Evolutionary conservation across 1,140 invertebrate genomes (phyloP).

Genomic region (Proctacanthus coquilletti): DNA sequence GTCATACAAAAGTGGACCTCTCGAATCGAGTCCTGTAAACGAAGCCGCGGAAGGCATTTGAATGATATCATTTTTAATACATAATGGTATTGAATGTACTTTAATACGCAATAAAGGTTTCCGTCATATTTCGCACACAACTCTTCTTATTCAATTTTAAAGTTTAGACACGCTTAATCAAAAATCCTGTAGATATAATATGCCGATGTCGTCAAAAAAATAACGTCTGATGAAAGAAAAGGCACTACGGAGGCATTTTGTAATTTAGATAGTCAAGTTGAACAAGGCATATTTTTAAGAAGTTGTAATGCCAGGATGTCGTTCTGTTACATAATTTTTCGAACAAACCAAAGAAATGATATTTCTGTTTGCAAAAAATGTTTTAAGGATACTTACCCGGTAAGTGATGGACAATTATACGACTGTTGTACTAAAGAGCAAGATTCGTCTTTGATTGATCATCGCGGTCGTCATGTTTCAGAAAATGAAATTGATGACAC

Average conservation of each 20-base stretch:
- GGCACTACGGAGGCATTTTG: background rate
- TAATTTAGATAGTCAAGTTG: background rate
- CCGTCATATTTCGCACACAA: too few species aligned
- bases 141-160: too few species aligned
- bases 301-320: conserved; percentile 3
- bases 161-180: too few species aligned
- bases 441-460: conserved; percentile 1
- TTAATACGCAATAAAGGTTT: too few species aligned
- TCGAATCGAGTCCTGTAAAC: too few species aligned
- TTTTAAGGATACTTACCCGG: conserved; percentile 4
- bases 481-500: conserved; percentile 6
- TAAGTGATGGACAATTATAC: conserved; percentile 3
- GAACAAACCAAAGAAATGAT: conserved; percentile 1
- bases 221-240: background rate
- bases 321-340: conserved; percentile 3
- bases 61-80: too few species aligned
- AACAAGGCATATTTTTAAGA: conserved; percentile 4
- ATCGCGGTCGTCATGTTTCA: conserved; percentile 1
- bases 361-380: too few species aligned
- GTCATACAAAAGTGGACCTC: too few species aligned
- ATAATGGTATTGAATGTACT: too few species aligned
- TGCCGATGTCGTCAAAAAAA: background rate
- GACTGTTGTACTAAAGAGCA: conserved; percentile 4
- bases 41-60: too few species aligned
- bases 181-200: background rate